Evolutionary conservation across 2,113 vertebrate genomes (phyloP).

Genomic region (Lycaon pictus): DNA sequence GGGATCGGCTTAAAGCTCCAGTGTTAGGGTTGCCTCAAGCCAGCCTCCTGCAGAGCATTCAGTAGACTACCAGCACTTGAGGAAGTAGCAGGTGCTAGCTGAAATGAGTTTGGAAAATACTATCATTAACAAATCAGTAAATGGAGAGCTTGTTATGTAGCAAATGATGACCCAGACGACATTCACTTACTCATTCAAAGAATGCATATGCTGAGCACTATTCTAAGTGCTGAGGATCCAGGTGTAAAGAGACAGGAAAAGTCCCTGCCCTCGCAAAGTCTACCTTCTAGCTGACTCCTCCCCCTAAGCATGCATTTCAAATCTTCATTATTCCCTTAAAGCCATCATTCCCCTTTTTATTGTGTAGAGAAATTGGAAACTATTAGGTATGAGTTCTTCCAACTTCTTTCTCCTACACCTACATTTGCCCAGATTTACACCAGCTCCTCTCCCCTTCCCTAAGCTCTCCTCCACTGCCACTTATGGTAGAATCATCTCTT

Average conservation of each 20-base stretch:
- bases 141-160: not conserved
- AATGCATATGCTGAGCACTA: not conserved
- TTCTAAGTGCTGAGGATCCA: not conserved
- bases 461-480: not conserved
- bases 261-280: not conserved
- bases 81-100: not conserved
- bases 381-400: not conserved
- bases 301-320: not conserved
- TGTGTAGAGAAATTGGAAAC: not conserved
- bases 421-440: too few relatives aligned
- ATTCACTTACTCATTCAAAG: not conserved
- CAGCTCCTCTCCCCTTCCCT: not conserved
- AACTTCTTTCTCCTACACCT: not conserved
- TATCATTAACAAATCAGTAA: not conserved
- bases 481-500: not conserved
- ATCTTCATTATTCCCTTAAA: not conserved
- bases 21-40: not conserved
- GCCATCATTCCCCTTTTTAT: not conserved
- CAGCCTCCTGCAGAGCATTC: not conserved
- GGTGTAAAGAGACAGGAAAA: not conserved
- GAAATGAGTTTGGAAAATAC: not conserved
- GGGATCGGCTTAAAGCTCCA: not conserved
- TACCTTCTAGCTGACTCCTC: not conserved
- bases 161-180: not conserved
- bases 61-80: not conserved